Base-by-base conservation (phyloP, 2,113 vertebrate species). In the Archilochus colubris region DNA sequence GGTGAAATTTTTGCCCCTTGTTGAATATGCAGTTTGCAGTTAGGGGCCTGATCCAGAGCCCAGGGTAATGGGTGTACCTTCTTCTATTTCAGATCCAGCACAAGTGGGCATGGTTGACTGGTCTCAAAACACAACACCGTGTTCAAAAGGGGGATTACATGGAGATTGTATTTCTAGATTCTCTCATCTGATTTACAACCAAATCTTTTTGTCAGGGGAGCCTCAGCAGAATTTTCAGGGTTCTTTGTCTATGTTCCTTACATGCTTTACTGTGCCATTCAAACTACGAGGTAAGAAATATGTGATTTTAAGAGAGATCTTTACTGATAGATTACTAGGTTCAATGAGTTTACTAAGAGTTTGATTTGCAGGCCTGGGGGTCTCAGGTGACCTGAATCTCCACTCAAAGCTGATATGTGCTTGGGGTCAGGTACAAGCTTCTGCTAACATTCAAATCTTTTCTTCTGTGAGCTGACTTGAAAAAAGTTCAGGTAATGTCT, bases 101-200 rank as follows among this genome's bases (percentile, higher is more conserved):
- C 38, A 81, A 86, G 21, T 63, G 30, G 14, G 20, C 57, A 27
- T 7, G 18, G 27, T 7, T 92, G 40, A 43, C 38, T 1, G 2
- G 21, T 58, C 88, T 90, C 6, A 0, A 90, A 88, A 90, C 27
- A 68, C 14, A 77, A 30, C 19, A 25, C 18, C 1, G 2, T 68
- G 48, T 74, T 83, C 38, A 54, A 18, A 74, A 85, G 40, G 21
- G 28, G 30, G 23, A 88, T 86, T 90, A 67, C 55, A 30, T 20
- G 24, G 38, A 93, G 68, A 88, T 94, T 67, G 72, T n/a, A 59
- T 92, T 88, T 91, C 33, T 83, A 46, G 43, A 27, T 6, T 58
- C 20, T 55, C 14, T 50, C 2, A 0, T 74, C 69, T 46, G 57
- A 74, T 64, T 78, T 61, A 44, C 44, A 63, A 46, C 36, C 33